Evolutionary conservation across 2,113 vertebrate genomes (phyloP).

Genomic region (Scatophagus argus): DNA sequence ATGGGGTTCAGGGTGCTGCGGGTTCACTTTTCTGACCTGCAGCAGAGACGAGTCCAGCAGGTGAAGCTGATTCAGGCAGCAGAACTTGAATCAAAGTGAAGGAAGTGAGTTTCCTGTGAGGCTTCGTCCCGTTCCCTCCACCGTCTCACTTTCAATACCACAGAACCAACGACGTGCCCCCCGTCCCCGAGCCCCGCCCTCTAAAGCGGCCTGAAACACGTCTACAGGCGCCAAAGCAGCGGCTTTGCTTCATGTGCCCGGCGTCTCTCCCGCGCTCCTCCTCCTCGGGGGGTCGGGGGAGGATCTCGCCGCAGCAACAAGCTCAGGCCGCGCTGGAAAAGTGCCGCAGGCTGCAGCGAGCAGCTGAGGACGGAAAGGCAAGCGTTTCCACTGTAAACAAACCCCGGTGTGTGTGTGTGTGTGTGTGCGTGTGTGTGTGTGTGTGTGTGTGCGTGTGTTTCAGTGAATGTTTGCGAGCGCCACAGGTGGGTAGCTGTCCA

Average conservation of each 20-base stretch:
- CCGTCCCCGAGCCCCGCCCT: too few relatives aligned
- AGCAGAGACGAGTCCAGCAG: neutral
- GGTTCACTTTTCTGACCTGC: neutral
- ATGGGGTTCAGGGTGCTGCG: too few relatives aligned
- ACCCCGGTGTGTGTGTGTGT: neutral
- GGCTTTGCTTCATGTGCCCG: conserved; percentile 37
- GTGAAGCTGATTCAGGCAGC: neutral
- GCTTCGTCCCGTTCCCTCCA: neutral
- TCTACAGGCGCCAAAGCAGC: conserved; percentile 26
- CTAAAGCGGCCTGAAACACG: conserved; percentile 12
- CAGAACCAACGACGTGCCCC: neutral
- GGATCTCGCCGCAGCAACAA: conserved; percentile 31
- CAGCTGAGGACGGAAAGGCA: conserved; percentile 45
- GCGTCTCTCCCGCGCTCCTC: conserved; percentile 10
- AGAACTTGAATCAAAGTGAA: neutral
- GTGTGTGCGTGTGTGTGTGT: conserved; percentile 24
- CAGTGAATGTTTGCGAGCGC: conserved; percentile 16
- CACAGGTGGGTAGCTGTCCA: conserved; percentile 59
- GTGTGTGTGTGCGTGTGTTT: conserved; percentile 36
- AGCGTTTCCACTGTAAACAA: conserved; percentile 44
- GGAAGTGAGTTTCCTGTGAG: neutral
- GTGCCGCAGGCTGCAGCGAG: conserved; percentile 41
- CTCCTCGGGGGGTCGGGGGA: conserved; percentile 49
- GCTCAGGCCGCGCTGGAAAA: conserved; percentile 24
- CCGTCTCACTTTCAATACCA: neutral